Base-by-base conservation (phyloP, 92 coral and sea anemone genomes). In the Porites rus region DNA sequence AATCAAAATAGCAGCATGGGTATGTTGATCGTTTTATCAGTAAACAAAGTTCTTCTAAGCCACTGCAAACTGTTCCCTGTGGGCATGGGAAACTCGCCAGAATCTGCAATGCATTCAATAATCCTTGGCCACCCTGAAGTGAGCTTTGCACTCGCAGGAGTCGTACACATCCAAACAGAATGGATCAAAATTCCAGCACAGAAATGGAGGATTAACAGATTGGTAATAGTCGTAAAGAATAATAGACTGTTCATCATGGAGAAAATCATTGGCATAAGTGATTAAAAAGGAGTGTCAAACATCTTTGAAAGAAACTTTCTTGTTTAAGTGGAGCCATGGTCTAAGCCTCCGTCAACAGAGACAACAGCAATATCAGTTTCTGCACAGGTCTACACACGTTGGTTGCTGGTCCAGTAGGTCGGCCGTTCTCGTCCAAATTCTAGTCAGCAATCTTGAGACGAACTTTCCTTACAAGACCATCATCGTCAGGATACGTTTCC, bases 61-160 rank as follows among this genome's bases (percentile, higher is more conserved):
- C 87, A 72, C 67, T 31, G 71, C 81, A 87, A 69, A 87, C 80
- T 72, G 86, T 78, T 77, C 92, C 89, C 58, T 85, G 86, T 66
- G 69, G 74, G 84, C 81, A 75, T 54, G 86, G 38, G 66, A 85
- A 69, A 52, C 72, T 71, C 17, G 84, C 86, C 20, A 82, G 92
- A 76, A 89, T 74, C 28, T 25, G 28, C 28, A 25, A 25, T 25
- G 28, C 28, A 1, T 25, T 25, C 28, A 25, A 25, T 25, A 25
- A 25, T 25, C 28, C 28, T 25, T 25, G 28, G 28, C 2, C 28
- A 25, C 28, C 28, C 28, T 25, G 28, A 25, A 25, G 28, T 25
- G 28, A 1, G 28, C 28, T 25, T 25, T 1, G 28, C 28, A 25
- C 28, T 25, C 28, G 28, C 28, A 25, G 28, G 28, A 25, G 28